Evolutionary conservation across 2,888 invertebrate genomes (phyloP), one percentile per base, ranked within the genome.

Genomic region (Drosophila nr. fundita): DNA sequence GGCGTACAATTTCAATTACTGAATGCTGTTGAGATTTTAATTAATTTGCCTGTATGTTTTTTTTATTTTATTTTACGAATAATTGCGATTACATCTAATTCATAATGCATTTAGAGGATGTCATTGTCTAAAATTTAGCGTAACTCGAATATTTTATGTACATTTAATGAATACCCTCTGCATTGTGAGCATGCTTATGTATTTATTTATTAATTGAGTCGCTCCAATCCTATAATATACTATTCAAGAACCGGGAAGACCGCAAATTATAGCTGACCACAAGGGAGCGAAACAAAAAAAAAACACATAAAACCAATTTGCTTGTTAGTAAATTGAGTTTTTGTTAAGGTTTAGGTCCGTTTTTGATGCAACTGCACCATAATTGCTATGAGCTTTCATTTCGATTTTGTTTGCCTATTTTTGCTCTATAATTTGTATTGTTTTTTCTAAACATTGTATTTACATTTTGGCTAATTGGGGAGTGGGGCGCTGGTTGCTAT

Each of bases 401-500:
- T 32, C 30, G 27, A 13, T 36, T 63, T 64, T 30, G 32, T 36
- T 48, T 58, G 24, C 13, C 42, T 68, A 32, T 24, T 52, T 78
- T 68, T 63, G 53, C 13, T 58, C 49, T 61, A 69, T 62, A 10
- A 67, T 63, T 36, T 49, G 54, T 29, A 66, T 60, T 49, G 21
- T 30, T 32, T 48, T 59, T 38, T 29, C 10, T 42, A 57, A 60
- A 63, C 38, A 42, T 52, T 57, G 53, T 83, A 78, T 83, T 66
- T 83, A 86, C 83, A 86, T 40, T 55, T 68, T 76, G 70, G 68
- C 67, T 86, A 80, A 86, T 77, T 73, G 65, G 66, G 62, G 36
- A 36, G 55, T n/a, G 27, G 11, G 38, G n/a, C 18, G 27, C 55
- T 13, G 38, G 10, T 29, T 24, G 30, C 77, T 80, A 68, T 40